Percentiles rank a stretch among this genome's conserved stretches.
phyloP scores from a whole-genome alignment of 2,888 invertebrate genomes.

The Campoletis raptor region DNA sequence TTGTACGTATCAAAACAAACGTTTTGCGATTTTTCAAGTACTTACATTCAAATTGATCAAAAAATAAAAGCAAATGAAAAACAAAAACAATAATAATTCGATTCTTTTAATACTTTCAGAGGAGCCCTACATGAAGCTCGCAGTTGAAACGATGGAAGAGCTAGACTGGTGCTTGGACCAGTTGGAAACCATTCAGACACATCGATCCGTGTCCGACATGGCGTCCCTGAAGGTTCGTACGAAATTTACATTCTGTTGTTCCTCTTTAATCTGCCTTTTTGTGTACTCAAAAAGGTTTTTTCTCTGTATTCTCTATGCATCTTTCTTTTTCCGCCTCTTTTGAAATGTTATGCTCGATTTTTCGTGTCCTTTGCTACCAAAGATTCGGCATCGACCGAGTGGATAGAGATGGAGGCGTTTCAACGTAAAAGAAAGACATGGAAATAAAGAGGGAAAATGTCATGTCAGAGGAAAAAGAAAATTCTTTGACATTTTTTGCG shows the following conservation, averaged over 20 bases:
- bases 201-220: conserved; percentile 99
- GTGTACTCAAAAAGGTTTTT: not conserved
- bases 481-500: conserved; percentile 1
- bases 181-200: conserved; percentile 99
- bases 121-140: conserved; percentile 96
- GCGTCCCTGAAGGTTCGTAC: conserved; percentile 97
- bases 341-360: conserved; percentile 26
- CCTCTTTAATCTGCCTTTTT: not conserved
- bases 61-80: not conserved
- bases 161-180: conserved; percentile 99
- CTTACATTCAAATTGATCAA: not conserved
- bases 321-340: conserved; percentile 16
- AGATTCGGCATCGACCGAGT: conserved; percentile 17
- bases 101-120: conserved; percentile 87
- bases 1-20: too few species aligned
- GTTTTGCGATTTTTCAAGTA: too few species aligned
- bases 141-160: conserved; percentile 98
- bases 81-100: not conserved
- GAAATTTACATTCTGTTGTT: conserved; percentile 25
- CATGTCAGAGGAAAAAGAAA: not conserved
- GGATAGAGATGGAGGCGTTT: not conserved
- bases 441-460: not conserved
- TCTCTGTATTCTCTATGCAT: not conserved
- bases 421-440: not conserved
- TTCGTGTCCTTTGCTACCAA: conserved; percentile 21